A percentile compares a stretch with the other conserved stretches of the same genome.
Evolutionary conservation across 2,113 vertebrate genomes (phyloP).

Genomic region (Bos indicus): DNA sequence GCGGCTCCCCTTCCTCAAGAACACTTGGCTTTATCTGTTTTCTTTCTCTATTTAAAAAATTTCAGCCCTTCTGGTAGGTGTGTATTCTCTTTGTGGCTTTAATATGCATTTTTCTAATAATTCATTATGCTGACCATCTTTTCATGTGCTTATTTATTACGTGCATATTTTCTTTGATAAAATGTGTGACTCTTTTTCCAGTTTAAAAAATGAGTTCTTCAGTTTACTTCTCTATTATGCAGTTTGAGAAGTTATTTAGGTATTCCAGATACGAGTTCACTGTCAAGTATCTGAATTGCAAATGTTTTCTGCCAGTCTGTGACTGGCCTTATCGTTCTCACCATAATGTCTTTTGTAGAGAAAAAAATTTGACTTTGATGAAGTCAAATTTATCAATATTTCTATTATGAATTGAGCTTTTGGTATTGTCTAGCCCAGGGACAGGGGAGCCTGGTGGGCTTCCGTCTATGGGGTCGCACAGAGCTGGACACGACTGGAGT

Average conservation of each 20-base stretch:
- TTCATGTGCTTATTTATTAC: neutral
- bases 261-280: too few species aligned
- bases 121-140: neutral
- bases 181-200: neutral
- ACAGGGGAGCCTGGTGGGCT: neutral
- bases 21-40: too few species aligned
- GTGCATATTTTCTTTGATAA: neutral
- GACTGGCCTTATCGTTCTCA: neutral
- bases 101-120: neutral
- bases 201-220: neutral
- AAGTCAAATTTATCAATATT: neutral
- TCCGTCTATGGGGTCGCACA: neutral
- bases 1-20: neutral
- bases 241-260: neutral
- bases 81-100: neutral
- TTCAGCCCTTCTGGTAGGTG: neutral
- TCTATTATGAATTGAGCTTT: neutral
- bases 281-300: neutral
- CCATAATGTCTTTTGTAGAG: neutral
- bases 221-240: neutral
- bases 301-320: neutral
- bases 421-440: neutral
- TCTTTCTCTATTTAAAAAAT: too few species aligned
- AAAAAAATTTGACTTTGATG: neutral
- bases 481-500: neutral